Evolutionary conservation across 2,113 vertebrate species (phyloP).

Genomic region (Leucoraja erinaceus): DNA sequence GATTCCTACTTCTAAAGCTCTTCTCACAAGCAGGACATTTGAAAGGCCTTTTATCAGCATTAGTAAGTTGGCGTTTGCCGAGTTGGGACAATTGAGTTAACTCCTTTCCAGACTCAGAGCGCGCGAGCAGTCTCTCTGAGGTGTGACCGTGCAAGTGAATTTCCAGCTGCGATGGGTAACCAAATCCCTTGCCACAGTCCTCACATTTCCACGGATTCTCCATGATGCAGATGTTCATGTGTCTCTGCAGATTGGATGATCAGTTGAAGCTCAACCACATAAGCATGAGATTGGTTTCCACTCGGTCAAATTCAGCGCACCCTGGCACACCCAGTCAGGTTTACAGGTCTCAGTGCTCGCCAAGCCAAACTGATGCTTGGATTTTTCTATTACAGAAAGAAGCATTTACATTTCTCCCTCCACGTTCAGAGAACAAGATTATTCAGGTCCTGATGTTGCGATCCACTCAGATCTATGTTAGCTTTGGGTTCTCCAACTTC

Average conservation of each 20-base stretch:
- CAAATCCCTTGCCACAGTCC: neutral
- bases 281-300: neutral
- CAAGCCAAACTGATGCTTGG: neutral
- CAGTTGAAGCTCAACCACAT: neutral
- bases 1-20: no score
- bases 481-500: neutral
- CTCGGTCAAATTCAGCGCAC: neutral
- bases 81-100: neutral
- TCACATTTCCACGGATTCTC: neutral
- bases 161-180: neutral
- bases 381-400: neutral
- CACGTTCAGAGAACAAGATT: neutral
- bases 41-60: no score
- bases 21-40: no score
- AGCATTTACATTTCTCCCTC: neutral
- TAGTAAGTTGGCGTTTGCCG: no score
- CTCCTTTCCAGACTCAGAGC: neutral
- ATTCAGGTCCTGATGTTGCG: neutral
- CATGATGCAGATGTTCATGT: neutral
- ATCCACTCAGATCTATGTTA: neutral
- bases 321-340: neutral
- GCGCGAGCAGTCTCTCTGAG: neutral
- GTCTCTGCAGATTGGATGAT: no score
- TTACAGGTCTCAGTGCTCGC: neutral
- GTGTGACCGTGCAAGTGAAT: neutral